Evolutionary conservation across 2,113 vertebrate species (phyloP).

Genomic region (Brachypodius melanocephalos): DNA sequence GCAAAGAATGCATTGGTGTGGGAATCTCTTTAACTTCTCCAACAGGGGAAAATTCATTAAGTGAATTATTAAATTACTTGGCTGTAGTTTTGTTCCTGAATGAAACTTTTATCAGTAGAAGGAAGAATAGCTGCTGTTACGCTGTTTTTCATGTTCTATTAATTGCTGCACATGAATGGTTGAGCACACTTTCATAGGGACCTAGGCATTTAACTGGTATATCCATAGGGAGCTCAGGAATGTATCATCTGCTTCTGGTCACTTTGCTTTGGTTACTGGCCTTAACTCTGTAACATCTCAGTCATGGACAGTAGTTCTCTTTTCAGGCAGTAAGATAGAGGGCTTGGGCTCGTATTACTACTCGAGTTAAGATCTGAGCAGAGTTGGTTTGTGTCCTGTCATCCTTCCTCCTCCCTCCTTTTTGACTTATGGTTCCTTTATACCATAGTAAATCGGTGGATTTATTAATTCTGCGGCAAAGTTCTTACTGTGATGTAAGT

Average conservation of each 20-base stretch:
- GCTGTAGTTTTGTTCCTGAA: neutral
- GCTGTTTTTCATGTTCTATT: neutral
- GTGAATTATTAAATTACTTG: neutral
- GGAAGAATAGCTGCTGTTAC: neutral
- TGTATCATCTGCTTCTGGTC: neutral
- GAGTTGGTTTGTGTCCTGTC: neutral
- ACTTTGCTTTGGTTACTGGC: neutral
- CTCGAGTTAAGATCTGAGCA: neutral
- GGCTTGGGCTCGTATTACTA: neutral
- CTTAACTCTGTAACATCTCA: neutral
- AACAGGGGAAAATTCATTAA: neutral
- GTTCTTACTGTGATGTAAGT: neutral
- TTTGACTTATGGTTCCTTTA: neutral
- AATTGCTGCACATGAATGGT: neutral
- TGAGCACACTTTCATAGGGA: neutral
- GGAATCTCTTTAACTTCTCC: neutral
- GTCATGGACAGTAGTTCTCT: neutral
- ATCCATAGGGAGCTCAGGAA: neutral
- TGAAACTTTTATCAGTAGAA: neutral
- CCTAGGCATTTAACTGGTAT: neutral
- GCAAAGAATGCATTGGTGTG: neutral
- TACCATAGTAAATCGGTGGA: neutral
- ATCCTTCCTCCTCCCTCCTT: accelerated
- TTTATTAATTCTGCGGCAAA: neutral
- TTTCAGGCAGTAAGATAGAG: neutral